Evolutionary conservation across 2,113 vertebrate species (phyloP).

Genomic region (Pollimyrus isidori): DNA sequence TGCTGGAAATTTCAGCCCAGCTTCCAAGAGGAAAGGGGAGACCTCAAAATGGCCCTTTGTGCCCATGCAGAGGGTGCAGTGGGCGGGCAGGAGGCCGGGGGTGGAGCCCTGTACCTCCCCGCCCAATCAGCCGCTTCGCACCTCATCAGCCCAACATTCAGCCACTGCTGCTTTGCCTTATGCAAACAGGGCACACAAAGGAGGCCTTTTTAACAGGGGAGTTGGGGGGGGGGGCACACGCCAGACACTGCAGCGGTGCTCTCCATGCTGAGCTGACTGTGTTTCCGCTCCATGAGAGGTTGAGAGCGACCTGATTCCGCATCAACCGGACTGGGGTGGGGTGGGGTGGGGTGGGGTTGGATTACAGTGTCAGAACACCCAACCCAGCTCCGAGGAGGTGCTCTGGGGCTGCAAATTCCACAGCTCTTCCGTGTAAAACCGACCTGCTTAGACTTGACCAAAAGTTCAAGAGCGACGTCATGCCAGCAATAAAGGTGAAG

Average conservation of each 20-base stretch:
- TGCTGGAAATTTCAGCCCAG: constrained; percentile 7
- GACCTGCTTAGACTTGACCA: constrained; percentile 1
- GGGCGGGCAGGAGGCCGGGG: background rate
- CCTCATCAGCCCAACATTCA: constrained; percentile 18
- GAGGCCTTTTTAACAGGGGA: constrained; percentile 6
- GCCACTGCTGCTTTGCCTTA: constrained; percentile 2
- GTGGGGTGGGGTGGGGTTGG: background rate
- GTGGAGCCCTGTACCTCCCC: background rate
- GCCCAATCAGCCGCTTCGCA: background rate
- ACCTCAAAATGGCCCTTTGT: constrained; percentile 14
- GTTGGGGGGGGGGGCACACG: background rate
- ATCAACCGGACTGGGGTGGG: background rate
- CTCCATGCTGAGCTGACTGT: background rate
- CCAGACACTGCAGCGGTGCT: constrained; percentile 25
- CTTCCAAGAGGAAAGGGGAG: background rate
- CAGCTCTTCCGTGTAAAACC: background rate
- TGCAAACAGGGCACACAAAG: constrained; percentile 28
- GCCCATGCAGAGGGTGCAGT: background rate
- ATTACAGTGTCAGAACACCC: background rate
- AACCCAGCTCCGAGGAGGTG: background rate
- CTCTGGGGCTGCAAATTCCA: background rate
- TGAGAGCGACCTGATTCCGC: background rate
- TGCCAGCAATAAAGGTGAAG: background rate
- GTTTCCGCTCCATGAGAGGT: constrained; percentile 2
- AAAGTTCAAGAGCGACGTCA: background rate